These are phyloP conservation scores for Rhagophthalmus giganteus DNA, from an alignment of 2,888 invertebrate species.

Conservation along the genomic window DNA sequence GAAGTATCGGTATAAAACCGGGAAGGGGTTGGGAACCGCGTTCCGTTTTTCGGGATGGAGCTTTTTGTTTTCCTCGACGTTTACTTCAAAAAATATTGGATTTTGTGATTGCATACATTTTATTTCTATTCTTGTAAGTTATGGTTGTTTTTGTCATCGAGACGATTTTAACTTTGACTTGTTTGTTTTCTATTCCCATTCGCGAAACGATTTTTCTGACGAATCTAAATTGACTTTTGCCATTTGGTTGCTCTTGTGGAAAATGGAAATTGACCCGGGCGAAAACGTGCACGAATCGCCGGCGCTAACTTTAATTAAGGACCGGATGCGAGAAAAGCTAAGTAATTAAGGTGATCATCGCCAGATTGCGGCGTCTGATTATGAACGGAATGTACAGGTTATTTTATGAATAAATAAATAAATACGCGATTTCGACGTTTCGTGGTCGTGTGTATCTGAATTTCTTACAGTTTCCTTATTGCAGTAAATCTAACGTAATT, in stretches of 20 bases:
- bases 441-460: too few species aligned
- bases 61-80: background rate
- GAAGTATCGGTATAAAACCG: background rate
- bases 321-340: too few species aligned
- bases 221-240: conserved; percentile 10
- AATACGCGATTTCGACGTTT: too few species aligned
- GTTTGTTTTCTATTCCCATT: conserved; percentile 10
- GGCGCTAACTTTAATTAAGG: too few species aligned
- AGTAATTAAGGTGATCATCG: too few species aligned
- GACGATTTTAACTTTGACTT: too few species aligned
- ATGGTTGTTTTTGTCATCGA: background rate
- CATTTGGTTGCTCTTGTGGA: conserved; percentile 17
- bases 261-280: conserved; percentile 11
- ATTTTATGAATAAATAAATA: too few species aligned
- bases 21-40: background rate
- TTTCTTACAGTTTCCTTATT: too few species aligned
- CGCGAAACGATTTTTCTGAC: conserved; percentile 8
- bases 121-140: background rate
- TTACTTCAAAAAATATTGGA: background rate
- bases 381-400: too few species aligned
- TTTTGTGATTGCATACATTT: background rate
- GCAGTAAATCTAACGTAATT: too few species aligned
- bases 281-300: background rate
- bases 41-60: background rate
- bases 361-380: too few species aligned